A percentile compares a stretch with the other conserved stretches of the same genome.
phyloP scores from a whole-genome alignment of 1,140 invertebrate genomes.

The Micrasema longulum region DNA sequence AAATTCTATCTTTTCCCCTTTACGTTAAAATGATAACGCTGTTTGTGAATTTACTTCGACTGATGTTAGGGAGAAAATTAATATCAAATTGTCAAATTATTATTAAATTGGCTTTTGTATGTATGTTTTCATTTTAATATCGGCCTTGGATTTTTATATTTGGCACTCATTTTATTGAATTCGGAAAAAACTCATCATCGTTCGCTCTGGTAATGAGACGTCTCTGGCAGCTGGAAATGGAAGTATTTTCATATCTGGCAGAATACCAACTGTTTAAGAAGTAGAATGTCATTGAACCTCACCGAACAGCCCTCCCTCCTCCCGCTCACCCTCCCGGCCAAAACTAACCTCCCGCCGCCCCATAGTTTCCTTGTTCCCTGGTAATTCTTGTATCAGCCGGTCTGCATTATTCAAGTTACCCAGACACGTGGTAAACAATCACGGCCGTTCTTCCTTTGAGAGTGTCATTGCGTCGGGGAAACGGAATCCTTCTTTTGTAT shows the following conservation, averaged over 20 bases:
- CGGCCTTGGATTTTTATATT: too few relatives aligned
- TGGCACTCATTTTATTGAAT: too few relatives aligned
- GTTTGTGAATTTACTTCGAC: too few relatives aligned
- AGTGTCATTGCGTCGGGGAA: neutral
- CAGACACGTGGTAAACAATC: conserved; percentile 3
- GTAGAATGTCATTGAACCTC: conserved; percentile 48
- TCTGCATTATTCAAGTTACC: conserved; percentile 3
- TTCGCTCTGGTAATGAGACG: conserved; percentile 5
- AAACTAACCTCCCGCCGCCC: conserved; percentile 23
- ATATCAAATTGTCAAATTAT: too few relatives aligned
- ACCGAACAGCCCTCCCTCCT: conserved; percentile 19
- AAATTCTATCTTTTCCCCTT: neutral
- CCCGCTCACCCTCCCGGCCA: conserved; percentile 5
- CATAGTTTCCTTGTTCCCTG: conserved; percentile 15
- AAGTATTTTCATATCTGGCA: conserved; percentile 54
- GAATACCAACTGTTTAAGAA: conserved; percentile 52
- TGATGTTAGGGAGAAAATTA: too few relatives aligned
- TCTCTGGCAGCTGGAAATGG: conserved; percentile 25
- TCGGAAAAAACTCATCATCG: neutral
- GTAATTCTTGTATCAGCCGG: conserved; percentile 2
- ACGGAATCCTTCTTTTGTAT: neutral
- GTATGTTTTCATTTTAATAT: too few relatives aligned
- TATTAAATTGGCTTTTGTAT: too few relatives aligned
- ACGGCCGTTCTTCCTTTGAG: too few relatives aligned
- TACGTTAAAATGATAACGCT: too few relatives aligned